A percentile compares a stretch with the other conserved stretches of the same genome.
phyloP scores from a whole-genome alignment of 2,797 vertebrate species.

The Arnoldichthys spilopterus region DNA sequence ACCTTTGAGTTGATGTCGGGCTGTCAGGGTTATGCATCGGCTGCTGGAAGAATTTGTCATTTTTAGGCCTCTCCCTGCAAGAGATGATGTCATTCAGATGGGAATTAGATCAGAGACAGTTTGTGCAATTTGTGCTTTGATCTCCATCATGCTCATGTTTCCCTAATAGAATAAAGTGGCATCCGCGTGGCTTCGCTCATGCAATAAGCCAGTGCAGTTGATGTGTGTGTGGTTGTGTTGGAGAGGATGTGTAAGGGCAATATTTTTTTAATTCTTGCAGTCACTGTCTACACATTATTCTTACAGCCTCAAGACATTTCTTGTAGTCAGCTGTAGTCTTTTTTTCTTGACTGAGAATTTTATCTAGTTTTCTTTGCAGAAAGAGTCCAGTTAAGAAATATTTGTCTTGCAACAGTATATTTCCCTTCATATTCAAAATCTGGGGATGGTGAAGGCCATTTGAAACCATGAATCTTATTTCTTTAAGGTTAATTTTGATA shows the following conservation, averaged over 20 bases:
- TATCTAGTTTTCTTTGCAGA: too few species aligned
- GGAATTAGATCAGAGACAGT: conserved; percentile 37
- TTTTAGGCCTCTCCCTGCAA: neutral
- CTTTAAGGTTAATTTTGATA: too few species aligned
- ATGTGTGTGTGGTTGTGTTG: conserved; percentile 13
- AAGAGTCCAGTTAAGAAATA: too few species aligned
- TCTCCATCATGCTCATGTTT: conserved; percentile 33
- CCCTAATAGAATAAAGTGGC: conserved; percentile 26
- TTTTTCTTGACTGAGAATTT: too few species aligned
- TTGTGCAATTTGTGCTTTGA: conserved; percentile 22
- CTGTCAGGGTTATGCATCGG: neutral
- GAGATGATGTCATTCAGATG: conserved; percentile 9
- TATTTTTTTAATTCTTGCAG: too few species aligned
- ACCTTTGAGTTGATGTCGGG: neutral
- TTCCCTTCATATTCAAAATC: too few species aligned
- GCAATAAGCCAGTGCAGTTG: neutral
- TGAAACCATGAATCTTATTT: too few species aligned
- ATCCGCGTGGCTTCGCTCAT: neutral
- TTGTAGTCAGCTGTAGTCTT: too few species aligned
- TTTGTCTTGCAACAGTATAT: too few species aligned
- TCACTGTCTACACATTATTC: too few species aligned
- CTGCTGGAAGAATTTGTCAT: neutral
- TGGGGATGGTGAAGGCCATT: too few species aligned
- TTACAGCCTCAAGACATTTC: too few species aligned
- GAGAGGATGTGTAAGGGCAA: neutral